Evolutionary conservation across 2,113 vertebrate species (phyloP), one percentile per base, ranked within the genome.

Genomic region (Cyanoderma ruficeps): DNA sequence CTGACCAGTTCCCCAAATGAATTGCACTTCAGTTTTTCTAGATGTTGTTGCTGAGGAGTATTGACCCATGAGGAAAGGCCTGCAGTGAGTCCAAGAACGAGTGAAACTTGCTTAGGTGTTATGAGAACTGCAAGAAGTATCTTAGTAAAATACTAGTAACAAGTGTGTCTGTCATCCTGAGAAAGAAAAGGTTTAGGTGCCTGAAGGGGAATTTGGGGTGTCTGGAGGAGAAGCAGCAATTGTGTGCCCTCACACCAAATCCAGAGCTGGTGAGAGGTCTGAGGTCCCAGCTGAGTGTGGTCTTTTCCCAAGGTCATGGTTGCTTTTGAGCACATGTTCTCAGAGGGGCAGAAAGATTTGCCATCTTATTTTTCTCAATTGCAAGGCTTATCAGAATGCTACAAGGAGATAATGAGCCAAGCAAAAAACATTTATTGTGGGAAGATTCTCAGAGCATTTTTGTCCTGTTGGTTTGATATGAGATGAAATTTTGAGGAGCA

Each of bases 401-500:
- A 25, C 42, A 56, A 44, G 64, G 24, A 70, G 13, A n/a, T 87
- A 79, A 69, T 74, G 31, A 52, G 15, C 13, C 1, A 0, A 83
- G n/a, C 13, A 70, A 63, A 93, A 57, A 22, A 27, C 16, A 56
- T 59, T 46, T 83, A 23, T 70, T 80, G 37, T 21, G 37, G 71
- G 33, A 78, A 72, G 12, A 49, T 46, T 37, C 31, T 49, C 11
- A 13, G 24, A 44, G 11, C 31, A 4, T 4, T 92, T 95, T 90
- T 83, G 31, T 63, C 28, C 8, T 49, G 4, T 83, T 86, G 20
- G 24, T 80, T 87, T 81, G 52, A 93, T 10, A 2, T 33, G 82
- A 89, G 65, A 64, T 80, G 33, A 63, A 76, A 63, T 93, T 87
- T 90, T 82, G 44, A 84, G 46, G 50, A 71, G n/a, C 56, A 79